Conservation (phyloP, 2,888 invertebrate species). For the Platypus cylindrus region DNA sequence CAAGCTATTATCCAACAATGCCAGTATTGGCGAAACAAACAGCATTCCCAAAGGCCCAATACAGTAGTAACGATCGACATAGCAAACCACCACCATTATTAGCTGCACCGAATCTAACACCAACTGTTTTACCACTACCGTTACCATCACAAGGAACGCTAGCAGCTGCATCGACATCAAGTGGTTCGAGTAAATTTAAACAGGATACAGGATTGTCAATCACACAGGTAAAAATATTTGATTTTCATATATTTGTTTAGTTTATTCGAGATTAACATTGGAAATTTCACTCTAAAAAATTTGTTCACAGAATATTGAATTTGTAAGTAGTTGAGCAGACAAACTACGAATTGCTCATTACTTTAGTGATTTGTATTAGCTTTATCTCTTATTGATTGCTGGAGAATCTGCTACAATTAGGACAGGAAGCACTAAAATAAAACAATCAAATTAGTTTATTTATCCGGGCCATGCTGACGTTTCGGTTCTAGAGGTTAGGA, state of each 20-base stretch:
- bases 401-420: slow-evolving; percentile 1
- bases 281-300: too few species aligned
- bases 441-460: too few species aligned
- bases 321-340: too few species aligned
- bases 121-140: slow-evolving; percentile 9
- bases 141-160: slow-evolving; percentile 22
- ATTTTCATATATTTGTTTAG: too few species aligned
- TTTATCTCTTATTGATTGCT: background rate
- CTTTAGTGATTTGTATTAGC: background rate
- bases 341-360: background rate
- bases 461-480: too few species aligned
- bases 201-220: slow-evolving; percentile 31
- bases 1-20: background rate
- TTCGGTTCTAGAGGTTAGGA: too few species aligned
- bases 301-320: too few species aligned
- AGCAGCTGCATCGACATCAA: slow-evolving; percentile 13
- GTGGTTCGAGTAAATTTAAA: slow-evolving; percentile 24
- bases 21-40: background rate
- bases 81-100: background rate
- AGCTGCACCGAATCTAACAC: background rate
- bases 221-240: slow-evolving; percentile 27
- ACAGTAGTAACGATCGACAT: too few species aligned
- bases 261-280: too few species aligned
- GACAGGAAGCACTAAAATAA: too few species aligned
- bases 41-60: background rate